Evolutionary conservation across 2,797 vertebrate species (phyloP), one percentile per base, ranked within the genome.

Genomic region (Aplochiton taeniatus): DNA sequence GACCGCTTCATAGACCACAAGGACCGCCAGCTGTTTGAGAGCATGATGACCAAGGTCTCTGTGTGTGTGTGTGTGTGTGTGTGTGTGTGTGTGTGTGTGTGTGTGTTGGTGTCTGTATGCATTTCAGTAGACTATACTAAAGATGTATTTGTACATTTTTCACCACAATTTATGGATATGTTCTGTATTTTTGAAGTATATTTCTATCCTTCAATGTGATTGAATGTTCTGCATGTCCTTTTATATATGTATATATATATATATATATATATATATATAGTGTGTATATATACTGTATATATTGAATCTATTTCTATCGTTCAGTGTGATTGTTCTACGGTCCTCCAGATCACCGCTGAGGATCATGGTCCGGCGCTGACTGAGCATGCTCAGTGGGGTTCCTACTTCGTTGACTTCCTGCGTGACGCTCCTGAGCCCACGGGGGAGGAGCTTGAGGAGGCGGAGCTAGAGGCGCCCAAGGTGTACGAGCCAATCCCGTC

Each of bases 361-460:
- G 92, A 93, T 74, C 92, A 94, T 18, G 88, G 90, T 54, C 70
- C 70, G 61, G 69, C 79, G 49, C 58, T 93, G 4, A 79, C 85
- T 65, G 87, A 87, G 78, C 85, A 82, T 54, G 77, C 86, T 65
- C 76, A 75, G 53, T 81, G 75, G 66, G 82, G 92, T 70, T 65
- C 82, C 18, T 92, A 86, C 79, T 95, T 95, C 16, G 93, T 93
- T 65, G 94, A 95, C 86, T 94, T 95, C 76, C 85, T 95, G 45
- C 87, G 72, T 49, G 94, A 93, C 11, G 84, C 84, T 58, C 91
- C 89, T 0, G 94, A 94, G 69, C 75, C 81, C 8, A 90, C 87
- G 0, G 93, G 90, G 41, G 93, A 94, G 8, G 93, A 94, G 71
- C 72, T 84, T 11, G 91, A 93, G 59, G 92, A 93, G 47, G 1